Evolutionary conservation across 2,888 invertebrate genomes (phyloP), one percentile per base, ranked within the genome.

Genomic region (Blomia tropicalis): DNA sequence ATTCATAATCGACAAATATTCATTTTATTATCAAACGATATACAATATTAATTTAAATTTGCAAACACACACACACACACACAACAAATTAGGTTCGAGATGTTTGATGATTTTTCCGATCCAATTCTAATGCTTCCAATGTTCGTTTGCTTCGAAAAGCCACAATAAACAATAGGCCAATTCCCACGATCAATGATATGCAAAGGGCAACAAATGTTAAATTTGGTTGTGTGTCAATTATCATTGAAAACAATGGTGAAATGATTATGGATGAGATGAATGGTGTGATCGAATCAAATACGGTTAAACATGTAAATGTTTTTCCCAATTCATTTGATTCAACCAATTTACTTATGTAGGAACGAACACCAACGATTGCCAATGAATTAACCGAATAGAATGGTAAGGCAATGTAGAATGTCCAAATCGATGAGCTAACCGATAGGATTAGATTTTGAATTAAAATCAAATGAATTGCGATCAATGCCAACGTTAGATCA

Each of bases 221-320:
- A 27, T 47, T 47, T 7, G 51, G 51, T n/a, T 7, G 7, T 11
- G 51, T 47, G n/a, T 47, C 51, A 27, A 47, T 19, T 7, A n/a
- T 47, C 27, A 25, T 47, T n/a, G 7, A n/a, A 19, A 47, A 47
- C 7, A 47, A 11, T 19, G 7, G 23, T 36, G 36, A 27, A 47
- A 27, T 11, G 7, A 47, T n/a, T 27, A 47, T n/a, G 7, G 51
- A 47, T 11, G 23, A 25, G 51, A 47, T 47, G 51, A 47, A 14
- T 22, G 51, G 51, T 11, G n/a, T 47, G 27, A n/a, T 47, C 22
- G 51, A 47, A 27, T 47, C 51, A n/a, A 47, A n/a, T n/a, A 47
- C 51, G 14, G 51, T 47, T n/a, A 47, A 11, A 14, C 7, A n/a
- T 25, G 23, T 14, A n/a, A 47, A 47, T 25, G n/a, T 47, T 14